Base-by-base conservation (phyloP, 2,888 invertebrate species). In the Ceraclea dissimilis region DNA sequence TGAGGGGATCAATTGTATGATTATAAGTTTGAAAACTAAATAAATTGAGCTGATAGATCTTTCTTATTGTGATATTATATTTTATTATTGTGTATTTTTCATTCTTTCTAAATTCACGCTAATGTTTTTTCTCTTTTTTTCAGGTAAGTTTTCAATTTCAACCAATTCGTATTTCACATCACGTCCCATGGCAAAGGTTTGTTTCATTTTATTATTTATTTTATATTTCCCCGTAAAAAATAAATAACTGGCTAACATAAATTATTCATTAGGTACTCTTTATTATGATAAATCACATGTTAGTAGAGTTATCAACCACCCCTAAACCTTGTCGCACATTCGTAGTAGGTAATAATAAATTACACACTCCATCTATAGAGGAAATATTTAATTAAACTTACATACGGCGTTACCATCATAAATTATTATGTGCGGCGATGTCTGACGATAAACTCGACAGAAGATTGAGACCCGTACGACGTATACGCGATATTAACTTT, bases 111-210 rank as follows among this genome's bases (percentile, higher is more conserved):
- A 6, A 26, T 10, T 26, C 26, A 26, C 26, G 5, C 4, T 49
- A 4, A 11, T 51, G 22, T 53, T 49, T 39, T n/a, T 34, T 34
- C n/a, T 22, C 31, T 34, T 34, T 19, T 34, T 53, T 48, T 13
- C 53, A 53, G 53, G 53, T 53, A 48, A 53, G 53, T n/a, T n/a
- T n/a, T n/a, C n/a, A n/a, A n/a, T n/a, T n/a, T n/a, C 46, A 19
- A 8, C 47, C 4, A 10, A 20, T 47, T 19, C 47, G 20, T 19
- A 47, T 18, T 47, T 47, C 47, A 19, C 47, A 47, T 19, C 20
- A 18, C 47, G 20, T 20, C 20, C 47, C 47, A 6, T 11, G 20
- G 47, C 8, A 19, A 47, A 19, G 47, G 47, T 47, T 47, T 47
- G 20, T 13, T 10, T 2, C 5, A 16, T 16, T 43, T 43, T 43